Conservation (phyloP, 1,140 invertebrate genomes). For the Cotesia typhae region DNA sequence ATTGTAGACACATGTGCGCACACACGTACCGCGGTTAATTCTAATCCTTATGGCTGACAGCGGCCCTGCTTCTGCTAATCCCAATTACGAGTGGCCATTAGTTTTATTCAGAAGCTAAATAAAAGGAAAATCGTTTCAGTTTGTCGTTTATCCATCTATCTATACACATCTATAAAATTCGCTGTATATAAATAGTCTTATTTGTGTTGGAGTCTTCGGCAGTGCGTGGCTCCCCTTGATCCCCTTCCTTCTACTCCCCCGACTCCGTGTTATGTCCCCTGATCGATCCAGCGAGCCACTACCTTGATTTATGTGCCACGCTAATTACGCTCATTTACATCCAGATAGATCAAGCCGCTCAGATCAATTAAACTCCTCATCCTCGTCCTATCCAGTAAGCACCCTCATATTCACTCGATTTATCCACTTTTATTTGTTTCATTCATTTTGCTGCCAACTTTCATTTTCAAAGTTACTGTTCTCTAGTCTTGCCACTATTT, state of each 20-base stretch:
- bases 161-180: background rate
- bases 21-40: slow-evolving; percentile 49
- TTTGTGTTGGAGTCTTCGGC: slow-evolving; percentile 5
- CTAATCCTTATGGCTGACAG: slow-evolving; percentile 51
- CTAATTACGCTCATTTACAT: slow-evolving; percentile 64
- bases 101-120: slow-evolving; percentile 59
- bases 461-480: background rate
- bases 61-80: slow-evolving; percentile 50
- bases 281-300: slow-evolving; percentile 50
- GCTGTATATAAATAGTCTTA: slow-evolving; percentile 10
- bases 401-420: slow-evolving; percentile 7
- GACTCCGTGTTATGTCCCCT: slow-evolving; percentile 2
- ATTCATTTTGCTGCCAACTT: background rate
- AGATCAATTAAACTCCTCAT: slow-evolving; percentile 48
- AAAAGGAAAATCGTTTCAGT: slow-evolving; percentile 50
- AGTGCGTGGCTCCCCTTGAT: background rate
- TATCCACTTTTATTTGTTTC: background rate
- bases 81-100: slow-evolving; percentile 63
- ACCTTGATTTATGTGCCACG: slow-evolving; percentile 59
- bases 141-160: slow-evolving; percentile 24
- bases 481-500: background rate
- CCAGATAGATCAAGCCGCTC: slow-evolving; percentile 54
- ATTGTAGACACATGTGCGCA: slow-evolving; percentile 45
- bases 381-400: slow-evolving; percentile 30
- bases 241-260: background rate